Percentiles rank a stretch among this genome's conserved stretches.
Evolutionary conservation across 2,113 vertebrate species (phyloP).

Genomic region (Engystomops pustulosus): DNA sequence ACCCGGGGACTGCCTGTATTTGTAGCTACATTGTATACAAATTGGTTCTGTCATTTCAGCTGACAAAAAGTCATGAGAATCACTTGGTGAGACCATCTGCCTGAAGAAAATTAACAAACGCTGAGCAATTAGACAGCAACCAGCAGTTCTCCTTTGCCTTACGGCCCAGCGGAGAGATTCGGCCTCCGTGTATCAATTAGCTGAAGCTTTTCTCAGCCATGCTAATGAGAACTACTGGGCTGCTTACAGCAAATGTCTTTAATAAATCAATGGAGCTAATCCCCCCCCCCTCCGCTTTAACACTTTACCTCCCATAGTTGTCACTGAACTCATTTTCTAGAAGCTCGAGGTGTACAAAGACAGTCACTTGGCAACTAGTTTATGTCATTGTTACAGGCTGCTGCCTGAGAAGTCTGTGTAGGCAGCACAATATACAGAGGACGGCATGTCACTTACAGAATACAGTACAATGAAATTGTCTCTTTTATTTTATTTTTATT

Average conservation of each 20-base stretch:
- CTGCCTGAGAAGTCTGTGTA: background rate
- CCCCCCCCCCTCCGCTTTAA: slow-evolving; percentile 5
- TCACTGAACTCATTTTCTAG: background rate
- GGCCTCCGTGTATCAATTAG: slow-evolving; percentile 52
- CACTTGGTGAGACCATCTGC: slow-evolving; percentile 57
- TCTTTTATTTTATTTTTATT: too few relatives aligned
- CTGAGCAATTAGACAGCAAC: slow-evolving; percentile 54
- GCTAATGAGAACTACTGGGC: slow-evolving; percentile 37
- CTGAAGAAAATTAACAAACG: slow-evolving; percentile 46
- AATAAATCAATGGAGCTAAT: slow-evolving; percentile 51
- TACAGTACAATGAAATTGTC: too few relatives aligned
- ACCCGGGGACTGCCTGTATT: too few relatives aligned
- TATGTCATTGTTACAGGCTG: background rate
- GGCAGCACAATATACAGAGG: background rate
- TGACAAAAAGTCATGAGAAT: slow-evolving; percentile 38
- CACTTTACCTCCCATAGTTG: background rate
- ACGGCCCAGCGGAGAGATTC: slow-evolving; percentile 45
- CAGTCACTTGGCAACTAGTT: background rate
- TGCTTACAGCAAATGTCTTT: slow-evolving; percentile 14
- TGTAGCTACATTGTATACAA: slow-evolving; percentile 18
- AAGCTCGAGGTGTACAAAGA: background rate
- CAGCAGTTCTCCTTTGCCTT: slow-evolving; percentile 52
- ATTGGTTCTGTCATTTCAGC: slow-evolving; percentile 43
- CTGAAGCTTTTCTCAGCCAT: slow-evolving; percentile 36
- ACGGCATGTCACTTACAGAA: background rate